Conservation (phyloP, 2,113 vertebrate genomes). For the Catharus bicknelli region DNA sequence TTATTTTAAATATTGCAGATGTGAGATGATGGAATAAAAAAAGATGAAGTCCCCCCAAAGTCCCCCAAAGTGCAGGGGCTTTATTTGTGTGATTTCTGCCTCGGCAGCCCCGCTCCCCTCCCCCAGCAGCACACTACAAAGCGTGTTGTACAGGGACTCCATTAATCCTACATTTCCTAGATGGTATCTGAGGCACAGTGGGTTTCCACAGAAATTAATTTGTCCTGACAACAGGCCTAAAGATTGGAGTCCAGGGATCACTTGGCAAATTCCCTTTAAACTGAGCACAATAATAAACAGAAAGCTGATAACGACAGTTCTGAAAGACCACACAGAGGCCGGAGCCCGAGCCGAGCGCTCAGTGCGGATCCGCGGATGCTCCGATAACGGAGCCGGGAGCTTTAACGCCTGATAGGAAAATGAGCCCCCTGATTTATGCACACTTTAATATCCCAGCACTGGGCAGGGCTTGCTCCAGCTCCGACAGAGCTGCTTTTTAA, state of each 20-base stretch:
- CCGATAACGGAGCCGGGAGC: constrained; percentile 24
- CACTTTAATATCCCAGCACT: neutral
- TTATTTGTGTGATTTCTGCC: constrained; percentile 6
- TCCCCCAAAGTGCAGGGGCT: neutral
- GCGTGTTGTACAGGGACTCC: constrained; percentile 68
- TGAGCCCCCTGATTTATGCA: constrained; percentile 10
- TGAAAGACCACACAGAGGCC: constrained; percentile 70
- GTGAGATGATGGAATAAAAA: neutral
- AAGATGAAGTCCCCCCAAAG: neutral
- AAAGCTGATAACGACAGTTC: constrained; percentile 69
- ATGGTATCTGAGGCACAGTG: constrained; percentile 75
- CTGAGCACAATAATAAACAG: constrained; percentile 75
- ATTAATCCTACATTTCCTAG: constrained; percentile 80
- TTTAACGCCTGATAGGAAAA: neutral
- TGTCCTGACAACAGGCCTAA: constrained; percentile 78
- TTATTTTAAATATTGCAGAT: neutral
- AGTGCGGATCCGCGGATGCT: neutral
- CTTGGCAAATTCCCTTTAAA: constrained; percentile 77
- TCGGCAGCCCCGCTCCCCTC: neutral
- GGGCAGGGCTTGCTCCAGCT: neutral
- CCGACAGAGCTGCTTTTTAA: neutral
- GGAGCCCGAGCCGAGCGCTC: neutral
- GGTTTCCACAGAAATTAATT: constrained; percentile 82
- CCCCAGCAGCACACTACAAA: constrained; percentile 57
- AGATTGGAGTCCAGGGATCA: constrained; percentile 79